Base-by-base conservation (phyloP, 1,140 invertebrate species). In the Brachionus sp. region DNA sequence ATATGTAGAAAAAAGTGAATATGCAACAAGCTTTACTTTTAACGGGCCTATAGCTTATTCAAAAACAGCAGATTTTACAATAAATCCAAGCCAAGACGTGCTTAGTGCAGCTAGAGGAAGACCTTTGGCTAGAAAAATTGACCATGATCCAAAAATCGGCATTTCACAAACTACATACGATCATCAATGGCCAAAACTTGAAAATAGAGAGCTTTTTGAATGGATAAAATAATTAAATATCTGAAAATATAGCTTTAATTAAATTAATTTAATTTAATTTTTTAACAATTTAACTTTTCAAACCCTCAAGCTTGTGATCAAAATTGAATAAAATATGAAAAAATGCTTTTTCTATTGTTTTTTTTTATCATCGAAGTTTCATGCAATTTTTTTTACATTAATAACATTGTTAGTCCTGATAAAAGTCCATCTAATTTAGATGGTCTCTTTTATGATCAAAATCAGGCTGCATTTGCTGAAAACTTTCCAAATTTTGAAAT, bases 191-290 rank as follows among this genome's bases (percentile, higher is more conserved):
- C 70, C 70, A 13, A 46, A 46, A 25, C 12, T 46, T 12, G 70
- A 75, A 25, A 75, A 75, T 25, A 44, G 70, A 75, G 70, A 75
- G 25, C 37, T 75, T n/a, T 75, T 75, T n/a, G 70, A 75, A 29
- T 75, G 70, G 70, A 75, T 70, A n/a, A 70, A 70, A 70, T 70
- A 70, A 70, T 57, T 57, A 10, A 57, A 57, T 57, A 57, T 57
- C 1, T 57, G 19, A 7, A 16, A 25, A 57, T 29, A 57, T 57
- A 33, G 12, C 35, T 68, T 10, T 35, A 39, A 73, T 39, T 39
- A 9, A 46, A 75, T 35, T 46, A 75, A 75, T 19, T 35, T 35
- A 46, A 44, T 75, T 75, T 75, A 46, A 46, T 75, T 75, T 75
- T 37, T 39, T 35, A 39, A 39, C 37, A 46, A 75, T 75, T 25